phyloP scores from a whole-genome alignment of 1,140 invertebrate species.

The Trichonephila clavipes region DNA sequence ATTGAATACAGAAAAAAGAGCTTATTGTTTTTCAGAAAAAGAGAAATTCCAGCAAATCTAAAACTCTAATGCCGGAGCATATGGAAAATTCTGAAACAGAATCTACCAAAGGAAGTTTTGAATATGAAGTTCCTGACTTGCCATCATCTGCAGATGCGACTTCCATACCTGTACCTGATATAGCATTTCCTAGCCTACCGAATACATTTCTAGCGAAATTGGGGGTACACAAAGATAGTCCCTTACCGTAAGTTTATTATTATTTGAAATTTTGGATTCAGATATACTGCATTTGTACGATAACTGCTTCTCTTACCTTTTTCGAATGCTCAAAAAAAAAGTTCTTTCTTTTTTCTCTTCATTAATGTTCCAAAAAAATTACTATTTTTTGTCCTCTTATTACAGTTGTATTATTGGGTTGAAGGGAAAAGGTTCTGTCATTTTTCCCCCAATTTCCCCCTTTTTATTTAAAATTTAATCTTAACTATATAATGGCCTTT shows the following conservation, averaged over 20 bases:
- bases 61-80: slow-evolving; percentile 72
- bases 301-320: too few species aligned
- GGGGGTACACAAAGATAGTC: slow-evolving; percentile 71
- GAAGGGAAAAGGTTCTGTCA: too few species aligned
- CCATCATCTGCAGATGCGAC: slow-evolving; percentile 15
- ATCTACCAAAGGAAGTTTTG: slow-evolving; percentile 76
- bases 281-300: too few species aligned
- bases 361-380: too few species aligned
- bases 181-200: slow-evolving; percentile 74
- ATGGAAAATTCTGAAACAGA: slow-evolving; percentile 77
- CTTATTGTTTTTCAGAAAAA: slow-evolving; percentile 48
- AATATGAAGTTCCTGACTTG: slow-evolving; percentile 64
- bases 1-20: too few species aligned
- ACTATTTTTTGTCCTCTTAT: too few species aligned
- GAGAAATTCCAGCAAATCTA: slow-evolving; percentile 55
- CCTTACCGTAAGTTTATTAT: slow-evolving; percentile 55
- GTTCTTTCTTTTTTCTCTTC: too few species aligned
- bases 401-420: too few species aligned
- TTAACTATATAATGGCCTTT: too few species aligned
- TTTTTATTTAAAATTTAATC: too few species aligned
- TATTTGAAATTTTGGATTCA: neutral
- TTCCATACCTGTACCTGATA: slow-evolving; percentile 49
- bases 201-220: slow-evolving; percentile 73
- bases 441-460: too few species aligned
- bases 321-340: too few species aligned